Evolutionary conservation across 2,888 invertebrate genomes (phyloP).

Genomic region (Apamea anceps): DNA sequence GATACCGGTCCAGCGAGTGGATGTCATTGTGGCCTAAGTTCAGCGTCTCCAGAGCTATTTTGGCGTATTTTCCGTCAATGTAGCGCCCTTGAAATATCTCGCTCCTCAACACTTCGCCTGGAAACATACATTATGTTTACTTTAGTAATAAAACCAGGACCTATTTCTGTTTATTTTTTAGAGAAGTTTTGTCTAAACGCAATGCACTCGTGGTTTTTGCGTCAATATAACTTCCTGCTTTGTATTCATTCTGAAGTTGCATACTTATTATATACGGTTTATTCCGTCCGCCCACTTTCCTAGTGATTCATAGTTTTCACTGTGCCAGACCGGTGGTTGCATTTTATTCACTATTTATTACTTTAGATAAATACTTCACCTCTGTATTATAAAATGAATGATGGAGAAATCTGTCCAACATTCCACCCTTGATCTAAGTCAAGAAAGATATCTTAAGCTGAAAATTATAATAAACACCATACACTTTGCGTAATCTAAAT

Average conservation of each 20-base stretch:
- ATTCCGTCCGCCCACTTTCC: conserved; percentile 60
- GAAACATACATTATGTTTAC: conserved; percentile 59
- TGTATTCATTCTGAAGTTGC: conserved; percentile 57
- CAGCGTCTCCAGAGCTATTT: conserved; percentile 90
- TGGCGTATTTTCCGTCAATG: conserved; percentile 88
- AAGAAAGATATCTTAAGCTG: conserved; percentile 4
- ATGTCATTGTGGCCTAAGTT: conserved; percentile 92
- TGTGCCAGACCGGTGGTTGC: conserved; percentile 45
- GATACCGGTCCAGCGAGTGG: conserved; percentile 90
- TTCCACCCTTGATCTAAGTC: conserved; percentile 18
- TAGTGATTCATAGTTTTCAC: conserved; percentile 63
- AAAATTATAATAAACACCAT: conserved; percentile 14
- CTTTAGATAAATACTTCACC: conserved; percentile 38
- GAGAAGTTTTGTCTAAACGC: conserved; percentile 13
- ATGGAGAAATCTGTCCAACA: conserved; percentile 27
- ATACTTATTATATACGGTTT: conserved; percentile 33
- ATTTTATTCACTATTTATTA: conserved; percentile 54
- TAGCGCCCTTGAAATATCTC: conserved; percentile 93
- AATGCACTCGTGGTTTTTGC: conserved; percentile 48
- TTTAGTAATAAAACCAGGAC: not conserved
- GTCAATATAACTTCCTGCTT: conserved; percentile 47
- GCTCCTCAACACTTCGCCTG: conserved; percentile 91
- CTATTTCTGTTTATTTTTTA: conserved; percentile 12
- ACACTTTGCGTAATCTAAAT: conserved; percentile 14
- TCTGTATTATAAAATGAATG: conserved; percentile 19